These are phyloP conservation scores for Mesitornis unicolor DNA, from an alignment of 2,113 vertebrate species.

Conservation along the genomic window DNA sequence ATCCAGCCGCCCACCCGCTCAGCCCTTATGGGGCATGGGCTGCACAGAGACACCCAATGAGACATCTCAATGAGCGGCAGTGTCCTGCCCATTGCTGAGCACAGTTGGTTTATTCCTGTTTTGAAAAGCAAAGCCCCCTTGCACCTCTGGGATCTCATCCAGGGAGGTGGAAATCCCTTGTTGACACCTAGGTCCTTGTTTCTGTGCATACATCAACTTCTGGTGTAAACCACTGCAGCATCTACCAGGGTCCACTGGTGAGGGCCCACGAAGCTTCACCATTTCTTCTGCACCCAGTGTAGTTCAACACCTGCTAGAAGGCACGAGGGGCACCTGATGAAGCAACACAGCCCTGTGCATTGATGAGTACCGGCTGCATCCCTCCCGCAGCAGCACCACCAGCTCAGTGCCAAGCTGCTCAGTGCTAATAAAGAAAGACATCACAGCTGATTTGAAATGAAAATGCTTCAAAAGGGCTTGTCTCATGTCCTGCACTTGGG, in stretches of 20 bases:
- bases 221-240: background rate
- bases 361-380: background rate
- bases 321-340: background rate
- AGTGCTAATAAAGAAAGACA: background rate
- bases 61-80: background rate
- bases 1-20: rapidly evolving
- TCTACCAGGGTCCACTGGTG: background rate
- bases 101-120: background rate
- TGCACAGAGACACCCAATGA: background rate
- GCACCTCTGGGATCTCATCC: rapidly evolving
- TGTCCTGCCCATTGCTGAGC: background rate
- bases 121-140: background rate
- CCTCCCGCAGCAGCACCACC: rapidly evolving
- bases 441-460: background rate
- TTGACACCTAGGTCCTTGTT: background rate
- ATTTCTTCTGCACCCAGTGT: background rate
- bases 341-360: background rate
- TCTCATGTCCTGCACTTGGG: background rate
- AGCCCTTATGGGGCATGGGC: background rate
- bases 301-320: background rate
- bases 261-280: background rate
- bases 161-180: background rate
- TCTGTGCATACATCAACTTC: background rate
- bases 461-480: background rate
- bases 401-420: background rate